Evolutionary conservation across 2,797 vertebrate species (phyloP).

Genomic region (Tolypeutes matacus): DNA sequence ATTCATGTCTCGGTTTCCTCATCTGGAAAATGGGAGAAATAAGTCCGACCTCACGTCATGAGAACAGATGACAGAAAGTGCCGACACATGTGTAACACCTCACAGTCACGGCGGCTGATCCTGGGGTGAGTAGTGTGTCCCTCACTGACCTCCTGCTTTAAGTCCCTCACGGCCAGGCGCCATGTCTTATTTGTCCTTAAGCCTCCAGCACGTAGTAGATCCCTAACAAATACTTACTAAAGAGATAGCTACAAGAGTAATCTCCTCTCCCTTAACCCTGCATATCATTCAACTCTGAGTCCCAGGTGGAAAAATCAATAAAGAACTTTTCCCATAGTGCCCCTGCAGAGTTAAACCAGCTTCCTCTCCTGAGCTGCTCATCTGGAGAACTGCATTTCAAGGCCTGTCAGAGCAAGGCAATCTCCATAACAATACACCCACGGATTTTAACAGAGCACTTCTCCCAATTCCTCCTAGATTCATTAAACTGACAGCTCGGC

Average conservation of each 20-base stretch:
- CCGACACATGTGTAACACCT: neutral
- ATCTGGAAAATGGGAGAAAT: too few species aligned
- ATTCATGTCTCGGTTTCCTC: conserved; percentile 8
- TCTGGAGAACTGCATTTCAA: neutral
- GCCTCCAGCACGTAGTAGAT: neutral
- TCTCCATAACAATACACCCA: conserved; percentile 18
- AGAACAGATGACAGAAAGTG: neutral
- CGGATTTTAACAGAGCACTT: neutral
- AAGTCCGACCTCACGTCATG: neutral
- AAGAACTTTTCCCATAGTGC: neutral
- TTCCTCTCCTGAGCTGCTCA: neutral
- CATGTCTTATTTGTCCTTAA: neutral
- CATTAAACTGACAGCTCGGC: conserved; percentile 56
- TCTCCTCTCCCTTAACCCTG: conserved; percentile 14
- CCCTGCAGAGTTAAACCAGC: neutral
- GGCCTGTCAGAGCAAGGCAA: neutral
- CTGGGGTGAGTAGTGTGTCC: neutral
- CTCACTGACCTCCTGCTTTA: neutral
- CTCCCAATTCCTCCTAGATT: neutral
- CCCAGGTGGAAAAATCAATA: neutral
- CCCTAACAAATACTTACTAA: neutral
- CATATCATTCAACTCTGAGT: neutral
- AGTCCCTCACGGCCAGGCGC: neutral
- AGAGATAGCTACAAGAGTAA: neutral
- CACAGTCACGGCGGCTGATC: neutral